phyloP scores from a whole-genome alignment of 2,888 invertebrate genomes.

The Thereva nobilitata region DNA sequence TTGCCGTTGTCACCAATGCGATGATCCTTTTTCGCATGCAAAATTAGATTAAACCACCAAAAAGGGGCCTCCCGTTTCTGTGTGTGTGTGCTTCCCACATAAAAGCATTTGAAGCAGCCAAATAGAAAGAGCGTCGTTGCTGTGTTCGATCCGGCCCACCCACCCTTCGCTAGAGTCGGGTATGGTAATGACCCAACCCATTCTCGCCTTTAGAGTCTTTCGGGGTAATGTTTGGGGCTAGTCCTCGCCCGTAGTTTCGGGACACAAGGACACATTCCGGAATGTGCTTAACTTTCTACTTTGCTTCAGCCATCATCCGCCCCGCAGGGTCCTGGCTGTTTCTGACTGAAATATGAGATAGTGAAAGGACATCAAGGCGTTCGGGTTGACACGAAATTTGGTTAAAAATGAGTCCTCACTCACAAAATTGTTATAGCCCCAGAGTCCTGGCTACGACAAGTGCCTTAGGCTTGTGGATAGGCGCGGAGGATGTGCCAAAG shows the following conservation, averaged over 20 bases:
- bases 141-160: background rate
- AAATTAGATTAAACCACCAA: slow-evolving; percentile 17
- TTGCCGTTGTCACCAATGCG: slow-evolving; percentile 8
- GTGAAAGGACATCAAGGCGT: slow-evolving; percentile 5
- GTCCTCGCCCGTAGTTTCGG: slow-evolving; percentile 28
- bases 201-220: slow-evolving; percentile 9
- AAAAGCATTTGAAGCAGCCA: background rate
- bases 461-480: no score
- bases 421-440: background rate
- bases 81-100: slow-evolving; percentile 13
- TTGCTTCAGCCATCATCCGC: background rate
- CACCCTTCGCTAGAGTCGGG: slow-evolving; percentile 18
- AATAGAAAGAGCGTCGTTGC: slow-evolving; percentile 13
- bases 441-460: no score
- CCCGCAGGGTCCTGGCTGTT: slow-evolving; percentile 3
- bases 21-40: slow-evolving; percentile 21
- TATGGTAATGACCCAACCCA: slow-evolving; percentile 27
- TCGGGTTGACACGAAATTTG: slow-evolving; percentile 7
- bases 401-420: slow-evolving; percentile 5
- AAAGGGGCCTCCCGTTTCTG: background rate
- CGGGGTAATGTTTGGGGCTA: slow-evolving; percentile 22
- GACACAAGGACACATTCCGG: slow-evolving; percentile 8
- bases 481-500: background rate
- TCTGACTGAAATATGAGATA: background rate
- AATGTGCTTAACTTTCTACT: slow-evolving; percentile 10